Conservation (phyloP, 2,888 invertebrate genomes). For the Lagria hirta region DNA sequence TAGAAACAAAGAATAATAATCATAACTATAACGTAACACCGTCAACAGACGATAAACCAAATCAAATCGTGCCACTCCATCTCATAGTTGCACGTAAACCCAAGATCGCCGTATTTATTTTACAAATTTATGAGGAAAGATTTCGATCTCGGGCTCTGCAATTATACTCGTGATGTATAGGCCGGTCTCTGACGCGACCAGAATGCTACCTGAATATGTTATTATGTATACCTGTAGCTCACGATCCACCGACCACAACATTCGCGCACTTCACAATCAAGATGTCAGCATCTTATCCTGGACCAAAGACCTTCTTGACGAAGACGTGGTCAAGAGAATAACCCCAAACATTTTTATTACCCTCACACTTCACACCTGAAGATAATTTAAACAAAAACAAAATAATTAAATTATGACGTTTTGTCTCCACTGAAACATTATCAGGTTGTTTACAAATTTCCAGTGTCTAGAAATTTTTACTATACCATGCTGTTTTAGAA, state of each 20-base stretch:
- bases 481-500: too few species aligned
- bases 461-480: too few species aligned
- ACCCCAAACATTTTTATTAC: too few species aligned
- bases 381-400: too few species aligned
- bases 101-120: slow-evolving; percentile 52
- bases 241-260: slow-evolving; percentile 9
- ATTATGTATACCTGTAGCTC: slow-evolving; percentile 38
- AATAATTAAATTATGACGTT: too few species aligned
- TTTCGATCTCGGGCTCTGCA: slow-evolving; percentile 53
- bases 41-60: slow-evolving; percentile 53
- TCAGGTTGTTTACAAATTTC: too few species aligned
- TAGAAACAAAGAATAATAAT: slow-evolving; percentile 37
- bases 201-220: slow-evolving; percentile 54
- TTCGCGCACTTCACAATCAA: slow-evolving; percentile 11
- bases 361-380: too few species aligned
- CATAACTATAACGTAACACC: slow-evolving; percentile 46
- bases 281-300: too few species aligned
- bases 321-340: too few species aligned
- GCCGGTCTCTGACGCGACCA: slow-evolving; percentile 44
- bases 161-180: slow-evolving; percentile 54
- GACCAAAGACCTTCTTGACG: too few species aligned
- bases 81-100: slow-evolving; percentile 44
- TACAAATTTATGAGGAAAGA: slow-evolving; percentile 55
- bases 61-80: slow-evolving; percentile 50
- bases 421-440: too few species aligned